A percentile compares a stretch with the other conserved stretches of the same genome.
Evolutionary conservation across 2,888 invertebrate species (phyloP).

Genomic region (Hemicrepidius hirtus): DNA sequence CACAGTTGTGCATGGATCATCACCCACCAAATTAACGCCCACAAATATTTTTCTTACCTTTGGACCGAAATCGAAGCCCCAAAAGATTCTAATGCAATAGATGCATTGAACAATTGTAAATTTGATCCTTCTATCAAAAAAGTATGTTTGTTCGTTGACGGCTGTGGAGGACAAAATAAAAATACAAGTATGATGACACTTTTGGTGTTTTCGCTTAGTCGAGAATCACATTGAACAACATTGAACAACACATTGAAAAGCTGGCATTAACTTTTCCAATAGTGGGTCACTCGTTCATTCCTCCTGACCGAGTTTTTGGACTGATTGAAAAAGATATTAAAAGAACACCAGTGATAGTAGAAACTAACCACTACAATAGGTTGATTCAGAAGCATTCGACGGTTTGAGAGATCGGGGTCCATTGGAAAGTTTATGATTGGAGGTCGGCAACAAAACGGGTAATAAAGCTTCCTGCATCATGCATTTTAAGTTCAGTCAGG

Average conservation of each 20-base stretch:
- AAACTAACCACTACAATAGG: too few relatives aligned
- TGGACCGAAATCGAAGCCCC: constrained; percentile 30
- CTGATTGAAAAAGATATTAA: too few relatives aligned
- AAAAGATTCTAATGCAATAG: constrained; percentile 38
- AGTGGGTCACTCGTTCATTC: not conserved
- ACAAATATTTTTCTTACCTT: constrained; percentile 33
- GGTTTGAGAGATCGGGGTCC: too few relatives aligned
- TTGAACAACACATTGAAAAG: not conserved
- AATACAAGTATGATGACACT: not conserved
- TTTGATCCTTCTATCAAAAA: constrained; percentile 15
- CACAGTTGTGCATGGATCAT: constrained; percentile 34
- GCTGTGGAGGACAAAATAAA: not conserved
- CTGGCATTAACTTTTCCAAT: not conserved
- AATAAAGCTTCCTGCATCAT: too few relatives aligned
- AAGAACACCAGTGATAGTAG: too few relatives aligned
- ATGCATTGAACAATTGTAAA: constrained; percentile 13
- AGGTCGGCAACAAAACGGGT: too few relatives aligned
- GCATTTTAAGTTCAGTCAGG: constrained; percentile 18
- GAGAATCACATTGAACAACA: constrained; percentile 4
- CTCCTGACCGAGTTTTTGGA: constrained; percentile 3
- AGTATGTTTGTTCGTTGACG: constrained; percentile 10
- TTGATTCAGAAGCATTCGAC: too few relatives aligned
- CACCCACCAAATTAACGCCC: constrained; percentile 30
- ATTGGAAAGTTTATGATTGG: too few relatives aligned
- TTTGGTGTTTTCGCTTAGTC: constrained; percentile 11